Evolutionary conservation across 1,140 invertebrate genomes (phyloP).

Genomic region (Diorhabda sublineata): DNA sequence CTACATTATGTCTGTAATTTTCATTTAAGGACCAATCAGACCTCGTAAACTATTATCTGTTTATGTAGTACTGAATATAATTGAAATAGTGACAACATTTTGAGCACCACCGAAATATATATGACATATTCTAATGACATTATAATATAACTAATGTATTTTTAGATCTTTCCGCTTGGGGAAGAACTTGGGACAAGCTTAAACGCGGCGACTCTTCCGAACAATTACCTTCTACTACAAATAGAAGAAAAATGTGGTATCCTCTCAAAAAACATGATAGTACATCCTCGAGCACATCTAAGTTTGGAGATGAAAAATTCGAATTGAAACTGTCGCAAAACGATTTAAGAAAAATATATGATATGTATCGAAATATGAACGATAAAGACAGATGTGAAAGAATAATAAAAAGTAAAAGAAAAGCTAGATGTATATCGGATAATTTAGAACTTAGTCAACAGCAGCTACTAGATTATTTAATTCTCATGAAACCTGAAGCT

Average conservation of each 20-base stretch:
- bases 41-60: too few relatives aligned
- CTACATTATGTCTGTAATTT: too few relatives aligned
- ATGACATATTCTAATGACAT: too few relatives aligned
- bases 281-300: slow-evolving; percentile 51
- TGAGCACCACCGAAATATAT: too few relatives aligned
- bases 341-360: slow-evolving; percentile 29
- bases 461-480: slow-evolving; percentile 37
- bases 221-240: slow-evolving; percentile 47
- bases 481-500: slow-evolving; percentile 34
- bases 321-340: slow-evolving; percentile 19
- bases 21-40: too few relatives aligned
- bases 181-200: slow-evolving; percentile 60
- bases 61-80: too few relatives aligned
- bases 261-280: slow-evolving; percentile 43
- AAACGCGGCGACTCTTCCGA: slow-evolving; percentile 59
- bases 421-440: slow-evolving; percentile 31
- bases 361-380: slow-evolving; percentile 31
- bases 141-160: slow-evolving; percentile 18
- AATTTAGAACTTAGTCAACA: slow-evolving; percentile 36
- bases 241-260: slow-evolving; percentile 49
- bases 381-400: slow-evolving; percentile 22
- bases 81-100: too few relatives aligned
- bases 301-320: slow-evolving; percentile 44
- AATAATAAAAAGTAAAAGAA: slow-evolving; percentile 20
- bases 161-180: slow-evolving; percentile 61